Evolutionary conservation across 2,888 invertebrate species (phyloP).

Genomic region (Ennomos fuscantarius): DNA sequence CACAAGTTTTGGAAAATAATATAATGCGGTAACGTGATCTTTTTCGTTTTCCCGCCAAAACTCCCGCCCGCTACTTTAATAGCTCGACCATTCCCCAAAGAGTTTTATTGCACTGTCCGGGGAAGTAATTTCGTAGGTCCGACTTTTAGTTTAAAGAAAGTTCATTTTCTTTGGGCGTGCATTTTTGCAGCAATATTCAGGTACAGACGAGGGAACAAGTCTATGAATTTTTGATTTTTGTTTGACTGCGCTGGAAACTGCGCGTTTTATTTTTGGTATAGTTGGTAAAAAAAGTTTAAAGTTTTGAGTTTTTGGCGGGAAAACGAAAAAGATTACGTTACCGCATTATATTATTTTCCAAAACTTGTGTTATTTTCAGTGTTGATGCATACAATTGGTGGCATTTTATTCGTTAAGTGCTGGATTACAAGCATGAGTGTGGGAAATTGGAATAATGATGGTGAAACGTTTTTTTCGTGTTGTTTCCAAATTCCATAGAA

Average conservation of each 20-base stretch:
- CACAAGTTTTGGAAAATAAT: no score
- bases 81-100: slow-evolving; percentile 67
- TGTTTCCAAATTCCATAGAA: no score
- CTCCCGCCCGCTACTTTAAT: slow-evolving; percentile 43
- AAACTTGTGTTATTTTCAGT: no score
- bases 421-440: no score
- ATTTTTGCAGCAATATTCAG: slow-evolving; percentile 66
- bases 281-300: not conserved
- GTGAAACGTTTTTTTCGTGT: no score
- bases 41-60: not conserved
- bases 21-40: no score
- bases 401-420: no score
- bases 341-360: no score
- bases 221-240: slow-evolving; percentile 20
- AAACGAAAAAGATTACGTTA: no score
- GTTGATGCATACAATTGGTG: no score
- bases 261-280: not conserved
- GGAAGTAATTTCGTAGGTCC: slow-evolving; percentile 84
- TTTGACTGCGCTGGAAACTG: not conserved
- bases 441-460: no score
- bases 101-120: slow-evolving; percentile 83
- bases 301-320: no score
- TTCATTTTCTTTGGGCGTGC: slow-evolving; percentile 75
- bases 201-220: not conserved
- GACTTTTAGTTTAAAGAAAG: slow-evolving; percentile 84